Percentiles rank a stretch among this genome's conserved stretches.
These are phyloP conservation scores for Balearica regulorum DNA, from an alignment of 2,797 vertebrate genomes.

Conservation along the genomic window DNA sequence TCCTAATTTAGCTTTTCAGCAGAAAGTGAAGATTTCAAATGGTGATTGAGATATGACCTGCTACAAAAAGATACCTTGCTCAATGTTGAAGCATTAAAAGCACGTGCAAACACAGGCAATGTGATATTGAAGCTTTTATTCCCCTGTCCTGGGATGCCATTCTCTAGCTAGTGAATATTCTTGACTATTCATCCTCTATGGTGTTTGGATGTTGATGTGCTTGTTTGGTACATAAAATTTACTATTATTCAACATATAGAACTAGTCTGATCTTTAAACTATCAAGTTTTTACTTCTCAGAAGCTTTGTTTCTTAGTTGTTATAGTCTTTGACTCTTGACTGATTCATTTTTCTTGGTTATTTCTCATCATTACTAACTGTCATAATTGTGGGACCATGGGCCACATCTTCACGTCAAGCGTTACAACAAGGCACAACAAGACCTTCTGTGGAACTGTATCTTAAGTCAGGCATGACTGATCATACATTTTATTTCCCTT, in stretches of 20 bases:
- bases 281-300: background rate
- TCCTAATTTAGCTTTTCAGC: background rate
- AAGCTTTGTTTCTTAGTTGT: background rate
- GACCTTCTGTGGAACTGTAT: background rate
- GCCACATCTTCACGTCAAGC: background rate
- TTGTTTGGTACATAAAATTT: background rate
- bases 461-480: background rate
- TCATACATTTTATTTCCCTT: background rate
- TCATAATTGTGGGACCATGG: background rate
- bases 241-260: background rate
- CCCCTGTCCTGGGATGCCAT: background rate
- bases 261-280: background rate
- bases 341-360: background rate
- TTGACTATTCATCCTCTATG: background rate
- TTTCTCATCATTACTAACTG: background rate
- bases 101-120: background rate
- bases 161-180: background rate
- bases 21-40: background rate
- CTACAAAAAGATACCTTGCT: background rate
- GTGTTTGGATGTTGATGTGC: background rate
- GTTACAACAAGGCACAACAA: background rate
- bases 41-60: background rate
- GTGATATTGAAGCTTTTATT: background rate
- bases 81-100: background rate
- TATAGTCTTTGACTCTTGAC: background rate